Evolutionary conservation across 2,888 invertebrate species (phyloP), one percentile per base, ranked within the genome.

Genomic region (Drosophila buzzatii): DNA sequence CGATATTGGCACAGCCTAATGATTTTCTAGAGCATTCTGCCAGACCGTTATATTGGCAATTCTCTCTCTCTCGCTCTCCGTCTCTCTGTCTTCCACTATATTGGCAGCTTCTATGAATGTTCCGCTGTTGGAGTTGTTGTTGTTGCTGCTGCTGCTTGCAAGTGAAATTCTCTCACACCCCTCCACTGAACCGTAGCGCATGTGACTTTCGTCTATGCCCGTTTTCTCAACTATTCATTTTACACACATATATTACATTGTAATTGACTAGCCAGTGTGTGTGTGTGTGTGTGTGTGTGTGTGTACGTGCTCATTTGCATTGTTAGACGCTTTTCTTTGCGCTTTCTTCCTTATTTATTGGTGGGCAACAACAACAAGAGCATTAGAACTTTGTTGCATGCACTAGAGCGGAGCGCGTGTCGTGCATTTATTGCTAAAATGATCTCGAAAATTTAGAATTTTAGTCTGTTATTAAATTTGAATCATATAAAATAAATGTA

Each of bases 251-350:
- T 39, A 57, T 73, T 65, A 71, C 60, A 75, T 60, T 61, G 75
- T 64, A 72, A 72, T 67, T 59, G 67, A 67, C 66, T 44, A 12
- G 33, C 37, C 20, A 16, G 18, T 41, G 37, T 69, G 35, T 60
- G 4, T 44, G 44, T 45, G 14, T 47, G 27, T 27, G n/a, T 49
- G 23, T 67, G 49, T 62, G 20, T 53, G 35, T 59, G 52, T 56
- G 51, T 69, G 78, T 53, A 79, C 85, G 85, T 85, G 85, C 88
- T 70, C 76, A 85, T 85, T 85, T 85, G 83, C 85, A 85, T 85
- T 81, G 87, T 85, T 70, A 75, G 83, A 61, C 73, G 73, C 70
- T 83, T 70, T 77, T 79, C 65, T 83, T 81, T 85, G 67, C 65
- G 81, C 81, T 85, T 85, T 88, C 86, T 85, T 85, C 70, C 83